These are phyloP conservation scores for Caenorhabditis brenneri DNA, from an alignment of 1,140 invertebrate species.

Conservation along the genomic window DNA sequence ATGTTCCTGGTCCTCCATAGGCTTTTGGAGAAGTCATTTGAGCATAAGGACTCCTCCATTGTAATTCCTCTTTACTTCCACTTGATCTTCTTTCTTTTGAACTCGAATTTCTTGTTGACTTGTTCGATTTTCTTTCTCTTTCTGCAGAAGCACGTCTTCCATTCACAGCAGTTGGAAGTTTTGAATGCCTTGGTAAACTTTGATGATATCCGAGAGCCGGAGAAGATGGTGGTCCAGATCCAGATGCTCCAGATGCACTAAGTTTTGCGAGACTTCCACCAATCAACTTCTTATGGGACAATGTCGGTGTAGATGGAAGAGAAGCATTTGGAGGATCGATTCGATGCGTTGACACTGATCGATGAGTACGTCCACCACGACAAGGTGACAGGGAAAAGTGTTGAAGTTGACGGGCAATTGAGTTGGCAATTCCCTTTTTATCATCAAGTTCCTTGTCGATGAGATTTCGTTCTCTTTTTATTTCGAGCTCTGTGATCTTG, in stretches of 20 bases:
- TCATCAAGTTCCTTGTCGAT: slow-evolving; percentile 41
- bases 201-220: slow-evolving; percentile 29
- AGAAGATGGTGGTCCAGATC: not conserved
- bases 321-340: slow-evolving; percentile 28
- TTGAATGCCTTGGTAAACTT: slow-evolving; percentile 18
- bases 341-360: slow-evolving; percentile 23
- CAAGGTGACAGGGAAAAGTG: not conserved
- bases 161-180: slow-evolving; percentile 17
- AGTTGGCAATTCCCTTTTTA: slow-evolving; percentile 32
- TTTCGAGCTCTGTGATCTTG: slow-evolving; percentile 37
- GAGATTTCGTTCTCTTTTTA: slow-evolving; percentile 31
- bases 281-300: slow-evolving; percentile 42
- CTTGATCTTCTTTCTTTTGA: slow-evolving; percentile 10
- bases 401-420: slow-evolving; percentile 27
- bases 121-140: slow-evolving; percentile 28
- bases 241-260: not conserved
- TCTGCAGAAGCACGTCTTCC: slow-evolving; percentile 20
- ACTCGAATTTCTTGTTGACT: not conserved
- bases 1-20: slow-evolving; percentile 27
- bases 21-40: slow-evolving; percentile 19
- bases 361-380: not conserved
- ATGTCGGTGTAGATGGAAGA: slow-evolving; percentile 46
- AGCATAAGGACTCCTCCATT: slow-evolving; percentile 40
- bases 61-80: slow-evolving; percentile 12
- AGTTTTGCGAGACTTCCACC: slow-evolving; percentile 25